Conservation (phyloP, 2,797 vertebrate species). For the Brachyrhaphis roseni region DNA sequence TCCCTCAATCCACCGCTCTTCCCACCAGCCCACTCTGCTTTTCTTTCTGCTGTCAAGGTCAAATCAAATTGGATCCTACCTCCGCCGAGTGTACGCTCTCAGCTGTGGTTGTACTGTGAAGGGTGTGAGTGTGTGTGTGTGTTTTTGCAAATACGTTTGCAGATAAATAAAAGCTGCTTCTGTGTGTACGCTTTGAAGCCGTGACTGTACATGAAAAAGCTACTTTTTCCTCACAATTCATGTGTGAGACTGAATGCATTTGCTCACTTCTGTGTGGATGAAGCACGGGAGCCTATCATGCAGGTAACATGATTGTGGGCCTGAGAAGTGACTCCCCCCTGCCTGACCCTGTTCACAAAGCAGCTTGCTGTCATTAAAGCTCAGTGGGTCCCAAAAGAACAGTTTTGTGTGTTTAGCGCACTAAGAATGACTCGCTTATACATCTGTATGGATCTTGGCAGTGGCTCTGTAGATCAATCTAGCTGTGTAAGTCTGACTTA, state of each 20-base stretch:
- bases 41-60: slow-evolving; percentile 85
- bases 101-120: neutral
- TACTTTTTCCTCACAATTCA: slow-evolving; percentile 39
- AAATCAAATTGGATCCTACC: slow-evolving; percentile 86
- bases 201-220: slow-evolving; percentile 50
- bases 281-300: slow-evolving; percentile 25
- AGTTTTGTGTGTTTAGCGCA: slow-evolving; percentile 18
- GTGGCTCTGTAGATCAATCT: slow-evolving; percentile 42
- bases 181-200: slow-evolving; percentile 35
- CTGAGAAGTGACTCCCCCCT: slow-evolving; percentile 28
- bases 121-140: slow-evolving; percentile 11
- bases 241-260: slow-evolving; percentile 48
- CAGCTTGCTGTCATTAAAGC: slow-evolving; percentile 67
- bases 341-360: slow-evolving; percentile 52
- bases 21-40: slow-evolving; percentile 29
- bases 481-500: slow-evolving; percentile 29
- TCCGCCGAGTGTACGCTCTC: slow-evolving; percentile 61
- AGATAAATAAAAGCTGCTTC: slow-evolving; percentile 45
- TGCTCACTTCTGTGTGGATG: slow-evolving; percentile 28
- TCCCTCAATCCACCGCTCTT: slow-evolving; percentile 43
- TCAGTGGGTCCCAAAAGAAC: slow-evolving; percentile 40
- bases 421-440: slow-evolving; percentile 36
- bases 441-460: slow-evolving; percentile 56
- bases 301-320: slow-evolving; percentile 32
- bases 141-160: slow-evolving; percentile 28